These are phyloP conservation scores for Drosophila equinoxialis DNA, from an alignment of 1,140 invertebrate species.

Conservation along the genomic window DNA sequence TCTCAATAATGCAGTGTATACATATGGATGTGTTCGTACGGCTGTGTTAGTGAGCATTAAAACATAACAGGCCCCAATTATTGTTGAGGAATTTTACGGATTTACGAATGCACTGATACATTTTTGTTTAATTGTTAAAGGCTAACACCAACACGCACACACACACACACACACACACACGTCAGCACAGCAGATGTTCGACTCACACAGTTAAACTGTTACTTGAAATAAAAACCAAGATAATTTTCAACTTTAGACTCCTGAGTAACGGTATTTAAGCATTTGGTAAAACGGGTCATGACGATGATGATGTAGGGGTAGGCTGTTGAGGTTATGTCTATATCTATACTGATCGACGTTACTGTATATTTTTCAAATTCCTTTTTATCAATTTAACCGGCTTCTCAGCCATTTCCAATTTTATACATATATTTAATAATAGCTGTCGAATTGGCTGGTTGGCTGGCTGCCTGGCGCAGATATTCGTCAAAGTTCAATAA, in stretches of 20 bases:
- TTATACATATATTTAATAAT: not conserved
- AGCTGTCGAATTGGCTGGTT: not conserved
- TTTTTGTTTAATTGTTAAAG: slow-evolving; percentile 44
- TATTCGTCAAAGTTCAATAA: slow-evolving; percentile 68
- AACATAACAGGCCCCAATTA: slow-evolving; percentile 78
- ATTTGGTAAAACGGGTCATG: not conserved
- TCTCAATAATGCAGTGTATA: slow-evolving; percentile 59
- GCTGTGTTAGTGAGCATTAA: slow-evolving; percentile 61
- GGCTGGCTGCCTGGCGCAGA: slow-evolving; percentile 20
- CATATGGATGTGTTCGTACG: slow-evolving; percentile 4
- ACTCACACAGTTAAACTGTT: not conserved
- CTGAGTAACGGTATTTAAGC: slow-evolving; percentile 3
- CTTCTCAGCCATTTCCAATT: not conserved
- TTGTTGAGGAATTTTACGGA: slow-evolving; percentile 45
- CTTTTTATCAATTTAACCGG: not conserved
- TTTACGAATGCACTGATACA: slow-evolving; percentile 29
- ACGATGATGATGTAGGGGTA: not conserved
- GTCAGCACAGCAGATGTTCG: not conserved
- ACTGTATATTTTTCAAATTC: slow-evolving; percentile 10
- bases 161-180: not conserved
- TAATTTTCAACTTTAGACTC: slow-evolving; percentile 2
- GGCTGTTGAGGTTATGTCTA: slow-evolving; percentile 3
- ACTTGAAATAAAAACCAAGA: not conserved
- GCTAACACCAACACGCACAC: slow-evolving; percentile 2
- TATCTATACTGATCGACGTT: not conserved